Evolutionary conservation across 1,140 invertebrate genomes (phyloP).

Genomic region (Platyscapa corneri): DNA sequence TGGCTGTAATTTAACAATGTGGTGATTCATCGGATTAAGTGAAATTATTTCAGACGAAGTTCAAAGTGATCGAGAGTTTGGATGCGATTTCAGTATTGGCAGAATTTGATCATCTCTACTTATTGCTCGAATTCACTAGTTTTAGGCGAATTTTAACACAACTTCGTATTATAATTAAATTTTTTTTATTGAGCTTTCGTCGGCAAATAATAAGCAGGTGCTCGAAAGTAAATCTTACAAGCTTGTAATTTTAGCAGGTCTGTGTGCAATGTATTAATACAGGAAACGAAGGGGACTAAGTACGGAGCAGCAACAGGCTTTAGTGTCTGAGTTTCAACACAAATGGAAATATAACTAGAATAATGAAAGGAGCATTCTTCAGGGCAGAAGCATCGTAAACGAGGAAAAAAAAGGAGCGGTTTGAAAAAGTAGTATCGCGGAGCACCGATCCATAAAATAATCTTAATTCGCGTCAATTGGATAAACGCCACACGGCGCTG

Average conservation of each 20-base stretch:
- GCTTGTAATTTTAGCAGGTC: too few relatives aligned
- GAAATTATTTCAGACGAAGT: constrained; percentile 18
- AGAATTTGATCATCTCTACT: background rate
- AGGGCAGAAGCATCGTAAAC: background rate
- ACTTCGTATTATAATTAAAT: too few relatives aligned
- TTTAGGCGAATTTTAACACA: too few relatives aligned
- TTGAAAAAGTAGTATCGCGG: background rate
- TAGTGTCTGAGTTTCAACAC: background rate
- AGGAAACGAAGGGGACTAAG: too few relatives aligned
- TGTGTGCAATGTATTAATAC: too few relatives aligned
- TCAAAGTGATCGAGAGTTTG: background rate
- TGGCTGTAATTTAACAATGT: constrained; percentile 23
- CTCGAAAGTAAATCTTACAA: too few relatives aligned
- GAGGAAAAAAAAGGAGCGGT: background rate
- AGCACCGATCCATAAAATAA: background rate
- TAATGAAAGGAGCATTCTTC: background rate
- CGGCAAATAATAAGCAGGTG: too few relatives aligned
- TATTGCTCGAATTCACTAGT: background rate
- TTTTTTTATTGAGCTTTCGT: too few relatives aligned
- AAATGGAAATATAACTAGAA: background rate
- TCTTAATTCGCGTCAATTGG: constrained; percentile 18
- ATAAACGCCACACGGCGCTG: constrained; percentile 16
- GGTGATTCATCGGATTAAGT: constrained; percentile 22
- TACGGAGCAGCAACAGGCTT: too few relatives aligned
- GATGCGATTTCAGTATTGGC: too few relatives aligned